Base-by-base conservation (phyloP, 2,888 invertebrate species). In the Luperina nickerlii region DNA sequence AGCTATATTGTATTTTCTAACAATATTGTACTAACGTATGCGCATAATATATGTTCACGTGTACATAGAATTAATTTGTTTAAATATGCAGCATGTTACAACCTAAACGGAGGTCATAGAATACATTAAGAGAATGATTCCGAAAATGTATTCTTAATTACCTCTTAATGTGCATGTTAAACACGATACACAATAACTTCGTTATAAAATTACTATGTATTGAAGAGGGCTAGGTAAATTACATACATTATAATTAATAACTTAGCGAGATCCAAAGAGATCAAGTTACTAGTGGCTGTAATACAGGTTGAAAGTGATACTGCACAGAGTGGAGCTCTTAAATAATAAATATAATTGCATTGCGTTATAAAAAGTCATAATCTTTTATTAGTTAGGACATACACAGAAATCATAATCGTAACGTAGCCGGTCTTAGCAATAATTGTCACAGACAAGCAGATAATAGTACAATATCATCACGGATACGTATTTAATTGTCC, bases 391-490 rank as follows among this genome's bases (percentile, higher is more conserved):
- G 74, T 1, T 65, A 71, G 70, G 62, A 87, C 68, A 67, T 81
- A 75, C 27, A 69, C 65, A 67, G 71, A 78, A 38, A 79, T 69
- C 51, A 76, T 79, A 73, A 80, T 80, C 67, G 27, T 84, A 79
- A 85, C 54, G 32, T 42, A 32, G 81, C 76, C n/a, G 20, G 83
- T 79, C 73, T 89, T 75, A 79, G 77, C 72, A 71, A 82, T 88
- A 83, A 83, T 76, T 87, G 82, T 89, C 85, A 84, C 78, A 62
- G 68, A 71, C 48, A 60, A 57, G 51, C n/a, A 81, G 72, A 77
- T 88, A 79, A 70, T 81, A 70, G 70, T 76, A 77, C 75, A 77
- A 79, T 87, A 88, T 88, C 71, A 77, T 84, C 70, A 81, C 84
- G 80, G 80, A 88, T 81, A 74, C 11, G 66, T 78, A 66, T 81